A percentile compares a stretch with the other conserved stretches of the same genome.
phyloP scores from a whole-genome alignment of 2,888 invertebrate species.

The Argyresthia albistria region DNA sequence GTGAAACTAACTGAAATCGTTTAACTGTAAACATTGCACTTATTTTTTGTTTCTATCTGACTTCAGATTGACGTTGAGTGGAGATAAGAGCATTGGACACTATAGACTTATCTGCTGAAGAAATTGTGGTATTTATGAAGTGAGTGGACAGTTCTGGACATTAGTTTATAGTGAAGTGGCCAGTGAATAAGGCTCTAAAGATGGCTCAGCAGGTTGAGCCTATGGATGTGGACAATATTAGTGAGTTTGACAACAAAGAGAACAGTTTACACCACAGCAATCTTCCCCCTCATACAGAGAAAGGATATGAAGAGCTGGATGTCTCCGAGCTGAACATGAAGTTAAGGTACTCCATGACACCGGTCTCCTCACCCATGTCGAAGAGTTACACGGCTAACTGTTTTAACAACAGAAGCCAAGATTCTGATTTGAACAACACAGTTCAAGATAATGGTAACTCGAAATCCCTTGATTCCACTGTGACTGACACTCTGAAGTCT shows the following conservation, averaged over 20 bases:
- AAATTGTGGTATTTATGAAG: not conserved
- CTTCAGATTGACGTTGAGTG: constrained; percentile 27
- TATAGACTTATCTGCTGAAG: not conserved
- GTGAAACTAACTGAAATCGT: constrained; percentile 53
- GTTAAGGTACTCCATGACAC: constrained; percentile 55
- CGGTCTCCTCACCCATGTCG: constrained; percentile 54
- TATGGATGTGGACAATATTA: constrained; percentile 50
- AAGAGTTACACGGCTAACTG: constrained; percentile 43
- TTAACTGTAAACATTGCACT: constrained; percentile 54
- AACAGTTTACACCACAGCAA: constrained; percentile 49
- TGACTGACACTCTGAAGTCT: constrained; percentile 34
- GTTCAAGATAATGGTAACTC: constrained; percentile 33
- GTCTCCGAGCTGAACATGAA: constrained; percentile 60
- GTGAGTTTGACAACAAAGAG: constrained; percentile 60
- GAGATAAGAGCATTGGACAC: constrained; percentile 11
- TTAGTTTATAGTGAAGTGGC: constrained; percentile 13
- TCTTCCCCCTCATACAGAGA: constrained; percentile 47
- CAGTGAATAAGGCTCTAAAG: constrained; percentile 13
- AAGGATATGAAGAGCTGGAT: constrained; percentile 58
- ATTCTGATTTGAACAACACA: constrained; percentile 23
- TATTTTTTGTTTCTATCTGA: constrained; percentile 32
- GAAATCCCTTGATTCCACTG: constrained; percentile 40
- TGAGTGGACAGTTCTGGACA: not conserved
- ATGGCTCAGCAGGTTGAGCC: constrained; percentile 55
- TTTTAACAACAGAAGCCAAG: constrained; percentile 29